These are phyloP conservation scores for Pseudoatta argentina DNA, from an alignment of 1,140 invertebrate genomes.

Conservation along the genomic window DNA sequence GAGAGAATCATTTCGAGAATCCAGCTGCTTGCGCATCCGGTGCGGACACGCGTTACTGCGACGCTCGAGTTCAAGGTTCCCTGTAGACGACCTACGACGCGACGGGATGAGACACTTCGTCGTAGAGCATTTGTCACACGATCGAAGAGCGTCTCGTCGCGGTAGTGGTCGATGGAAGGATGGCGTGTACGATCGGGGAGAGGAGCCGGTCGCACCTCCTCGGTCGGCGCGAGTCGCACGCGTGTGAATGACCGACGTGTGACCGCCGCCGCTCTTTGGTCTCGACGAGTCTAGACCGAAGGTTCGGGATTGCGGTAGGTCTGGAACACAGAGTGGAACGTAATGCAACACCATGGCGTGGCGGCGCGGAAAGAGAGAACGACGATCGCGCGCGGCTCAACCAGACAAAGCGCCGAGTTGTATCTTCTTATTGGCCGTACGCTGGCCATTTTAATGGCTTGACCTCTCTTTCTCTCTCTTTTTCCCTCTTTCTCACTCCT, in stretches of 20 bases:
- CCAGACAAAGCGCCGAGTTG: conserved; percentile 71
- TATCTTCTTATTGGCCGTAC: conserved; percentile 70
- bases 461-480: conserved; percentile 17
- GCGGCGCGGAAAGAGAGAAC: conserved; percentile 45
- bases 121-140: conserved; percentile 48
- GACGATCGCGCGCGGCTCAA: conserved; percentile 53
- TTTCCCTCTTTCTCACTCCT: neutral
- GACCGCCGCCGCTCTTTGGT: conserved; percentile 68
- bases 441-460: conserved; percentile 68
- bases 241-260: conserved; percentile 80
- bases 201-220: conserved; percentile 2
- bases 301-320: conserved; percentile 80
- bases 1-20: conserved; percentile 56
- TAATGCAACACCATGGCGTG: conserved; percentile 71
- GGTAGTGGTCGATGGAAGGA: conserved; percentile 43
- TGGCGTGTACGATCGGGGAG: conserved; percentile 17
- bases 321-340: conserved; percentile 75
- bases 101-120: neutral
- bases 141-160: conserved; percentile 43
- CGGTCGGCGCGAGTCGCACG: conserved; percentile 61
- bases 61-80: conserved; percentile 52
- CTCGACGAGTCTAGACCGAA: conserved; percentile 75
- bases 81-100: conserved; percentile 19
- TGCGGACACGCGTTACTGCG: conserved; percentile 11
- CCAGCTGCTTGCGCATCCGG: conserved; percentile 32